These are phyloP conservation scores for Cardiocondyla obscurior DNA, from an alignment of 1,140 invertebrate genomes.

Conservation along the genomic window DNA sequence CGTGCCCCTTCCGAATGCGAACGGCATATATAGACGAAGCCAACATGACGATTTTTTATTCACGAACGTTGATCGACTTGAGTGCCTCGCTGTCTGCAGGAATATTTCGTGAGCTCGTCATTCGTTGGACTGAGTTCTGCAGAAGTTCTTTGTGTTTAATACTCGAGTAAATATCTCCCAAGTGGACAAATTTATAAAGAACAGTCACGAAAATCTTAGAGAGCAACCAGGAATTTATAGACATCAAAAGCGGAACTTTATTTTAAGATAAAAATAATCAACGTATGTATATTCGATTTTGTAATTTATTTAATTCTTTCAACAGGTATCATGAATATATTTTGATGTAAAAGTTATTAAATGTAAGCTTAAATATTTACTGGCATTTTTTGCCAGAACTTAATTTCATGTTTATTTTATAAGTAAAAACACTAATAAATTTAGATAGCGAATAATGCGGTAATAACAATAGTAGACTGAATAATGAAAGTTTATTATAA, in stretches of 20 bases:
- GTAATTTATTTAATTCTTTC: not conserved
- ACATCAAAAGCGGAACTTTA: not conserved
- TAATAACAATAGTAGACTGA: not conserved
- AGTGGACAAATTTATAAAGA: slow-evolving; percentile 5
- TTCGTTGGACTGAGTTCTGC: not conserved
- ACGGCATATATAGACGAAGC: slow-evolving; percentile 64
- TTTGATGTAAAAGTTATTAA: not conserved
- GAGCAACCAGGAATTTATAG: not conserved
- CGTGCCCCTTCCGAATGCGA: slow-evolving; percentile 49
- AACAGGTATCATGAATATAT: not conserved
- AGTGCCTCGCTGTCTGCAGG: slow-evolving; percentile 21
- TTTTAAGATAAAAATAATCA: slow-evolving; percentile 15
- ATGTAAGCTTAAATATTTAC: not conserved
- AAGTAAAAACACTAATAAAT: not conserved
- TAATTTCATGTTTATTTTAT: not conserved
- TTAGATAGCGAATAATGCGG: not conserved
- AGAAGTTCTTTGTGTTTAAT: slow-evolving; percentile 2
- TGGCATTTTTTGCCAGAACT: not conserved
- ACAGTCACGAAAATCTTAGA: not conserved
- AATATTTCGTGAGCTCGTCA: slow-evolving; percentile 39
- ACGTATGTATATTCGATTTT: slow-evolving; percentile 19
- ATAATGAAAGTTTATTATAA: not conserved
- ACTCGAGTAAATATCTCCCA: not conserved
- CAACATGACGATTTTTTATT: slow-evolving; percentile 62
- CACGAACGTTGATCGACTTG: slow-evolving; percentile 56